Conservation (phyloP, 2,113 vertebrate genomes). For the Sinocyclocheilus rhinocerous region DNA sequence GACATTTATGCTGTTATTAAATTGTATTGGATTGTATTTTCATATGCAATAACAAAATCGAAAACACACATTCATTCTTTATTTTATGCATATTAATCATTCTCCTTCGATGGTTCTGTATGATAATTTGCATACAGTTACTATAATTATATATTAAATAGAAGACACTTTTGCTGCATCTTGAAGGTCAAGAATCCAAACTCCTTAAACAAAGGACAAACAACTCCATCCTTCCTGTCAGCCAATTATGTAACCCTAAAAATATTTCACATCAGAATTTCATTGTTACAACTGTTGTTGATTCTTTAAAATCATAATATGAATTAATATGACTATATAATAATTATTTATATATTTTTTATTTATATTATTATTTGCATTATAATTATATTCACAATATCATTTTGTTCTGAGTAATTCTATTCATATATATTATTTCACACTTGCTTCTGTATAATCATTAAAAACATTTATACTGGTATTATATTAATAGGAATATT, state of each 20-base stretch:
- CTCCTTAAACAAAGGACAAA: not conserved
- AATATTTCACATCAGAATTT: not conserved
- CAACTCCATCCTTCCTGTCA: not conserved
- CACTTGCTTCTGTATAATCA: not conserved
- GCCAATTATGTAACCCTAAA: not conserved
- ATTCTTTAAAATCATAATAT: not conserved
- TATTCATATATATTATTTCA: not conserved
- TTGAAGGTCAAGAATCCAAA: not conserved
- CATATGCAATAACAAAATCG: not conserved
- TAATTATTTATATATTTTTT: not conserved
- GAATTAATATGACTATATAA: too few species aligned
- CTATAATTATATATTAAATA: not conserved
- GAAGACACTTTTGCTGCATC: not conserved
- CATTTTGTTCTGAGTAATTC: not conserved
- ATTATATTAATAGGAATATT: not conserved
- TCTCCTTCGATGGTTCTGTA: not conserved
- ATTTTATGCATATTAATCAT: too few species aligned
- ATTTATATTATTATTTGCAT: not conserved
- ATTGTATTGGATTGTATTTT: not conserved
- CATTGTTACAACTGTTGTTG: not conserved
- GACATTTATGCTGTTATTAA: not conserved
- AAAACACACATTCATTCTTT: not conserved
- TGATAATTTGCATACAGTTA: too few species aligned
- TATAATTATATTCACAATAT: not conserved
- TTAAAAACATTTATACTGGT: not conserved